Percentiles rank a stretch among this genome's conserved stretches.
phyloP scores from a whole-genome alignment of 2,888 invertebrate species.

The Pristionchus fissidentatus region DNA sequence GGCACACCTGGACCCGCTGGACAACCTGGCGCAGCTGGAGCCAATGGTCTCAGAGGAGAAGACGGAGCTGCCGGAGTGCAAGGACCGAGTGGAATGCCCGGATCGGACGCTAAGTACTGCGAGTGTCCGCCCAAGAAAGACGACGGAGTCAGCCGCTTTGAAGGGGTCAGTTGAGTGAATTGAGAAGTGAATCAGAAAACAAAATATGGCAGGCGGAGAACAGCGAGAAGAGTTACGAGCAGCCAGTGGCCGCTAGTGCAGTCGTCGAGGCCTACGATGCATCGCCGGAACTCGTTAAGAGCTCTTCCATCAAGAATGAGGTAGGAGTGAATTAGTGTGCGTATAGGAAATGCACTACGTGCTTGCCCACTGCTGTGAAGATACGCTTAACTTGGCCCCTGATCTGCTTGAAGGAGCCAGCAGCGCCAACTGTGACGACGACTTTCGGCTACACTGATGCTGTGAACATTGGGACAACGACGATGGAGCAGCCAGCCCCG shows the following conservation, averaged over 20 bases:
- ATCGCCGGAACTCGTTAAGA: not conserved
- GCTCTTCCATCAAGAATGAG: constrained; percentile 6
- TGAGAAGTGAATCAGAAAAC: not conserved
- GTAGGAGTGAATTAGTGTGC: no score
- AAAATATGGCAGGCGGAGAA: not conserved
- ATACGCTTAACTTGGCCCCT: not conserved
- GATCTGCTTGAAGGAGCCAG: not conserved
- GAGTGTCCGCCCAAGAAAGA: constrained; percentile 24
- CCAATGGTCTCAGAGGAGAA: not conserved
- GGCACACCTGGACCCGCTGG: constrained; percentile 33
- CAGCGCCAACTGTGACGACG: not conserved
- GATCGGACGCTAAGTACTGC: constrained; percentile 35
- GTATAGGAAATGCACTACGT: no score
- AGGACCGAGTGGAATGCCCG: not conserved
- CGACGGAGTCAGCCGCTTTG: not conserved
- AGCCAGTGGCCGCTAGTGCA: not conserved
- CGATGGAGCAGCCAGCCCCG: not conserved
- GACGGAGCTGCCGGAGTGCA: constrained; percentile 8
- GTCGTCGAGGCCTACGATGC: no score
- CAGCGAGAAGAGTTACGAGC: not conserved
- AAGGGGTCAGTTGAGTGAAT: not conserved
- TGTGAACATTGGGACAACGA: not conserved
- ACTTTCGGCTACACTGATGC: not conserved
- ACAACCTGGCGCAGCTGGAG: not conserved
- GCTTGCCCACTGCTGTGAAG: no score